Conservation (phyloP, 2,113 vertebrate genomes). For the Calyptomena viridis region DNA sequence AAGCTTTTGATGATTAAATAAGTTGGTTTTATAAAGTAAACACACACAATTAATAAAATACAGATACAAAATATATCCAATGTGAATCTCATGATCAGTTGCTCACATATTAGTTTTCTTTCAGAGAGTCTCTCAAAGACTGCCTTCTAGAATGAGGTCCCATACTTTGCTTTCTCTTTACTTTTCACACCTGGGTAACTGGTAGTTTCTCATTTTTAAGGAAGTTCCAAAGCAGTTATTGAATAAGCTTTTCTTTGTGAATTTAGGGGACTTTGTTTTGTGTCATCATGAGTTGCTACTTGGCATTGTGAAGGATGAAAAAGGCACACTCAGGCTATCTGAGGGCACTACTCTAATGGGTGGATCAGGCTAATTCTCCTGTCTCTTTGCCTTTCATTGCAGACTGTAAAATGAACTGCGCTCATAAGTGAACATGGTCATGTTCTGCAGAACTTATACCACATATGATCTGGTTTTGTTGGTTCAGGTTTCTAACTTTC, state of each 20-base stretch:
- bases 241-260: neutral
- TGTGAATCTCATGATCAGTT: neutral
- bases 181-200: neutral
- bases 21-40: neutral
- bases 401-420: neutral
- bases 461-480: neutral
- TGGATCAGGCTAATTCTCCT: neutral
- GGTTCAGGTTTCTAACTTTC: neutral
- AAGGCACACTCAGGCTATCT: accelerated
- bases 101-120: neutral
- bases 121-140: neutral
- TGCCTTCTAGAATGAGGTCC: neutral
- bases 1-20: neutral
- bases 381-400: neutral
- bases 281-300: neutral
- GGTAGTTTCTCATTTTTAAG: neutral
- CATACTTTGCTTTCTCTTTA: neutral
- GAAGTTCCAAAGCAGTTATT: neutral
- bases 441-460: neutral
- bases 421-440: neutral
- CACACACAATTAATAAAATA: neutral
- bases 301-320: neutral
- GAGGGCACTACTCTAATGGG: neutral
- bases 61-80: neutral
- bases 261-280: neutral